These are phyloP conservation scores for Rousettus madagascariensis DNA, from an alignment of 2,797 vertebrate genomes.

Conservation along the genomic window DNA sequence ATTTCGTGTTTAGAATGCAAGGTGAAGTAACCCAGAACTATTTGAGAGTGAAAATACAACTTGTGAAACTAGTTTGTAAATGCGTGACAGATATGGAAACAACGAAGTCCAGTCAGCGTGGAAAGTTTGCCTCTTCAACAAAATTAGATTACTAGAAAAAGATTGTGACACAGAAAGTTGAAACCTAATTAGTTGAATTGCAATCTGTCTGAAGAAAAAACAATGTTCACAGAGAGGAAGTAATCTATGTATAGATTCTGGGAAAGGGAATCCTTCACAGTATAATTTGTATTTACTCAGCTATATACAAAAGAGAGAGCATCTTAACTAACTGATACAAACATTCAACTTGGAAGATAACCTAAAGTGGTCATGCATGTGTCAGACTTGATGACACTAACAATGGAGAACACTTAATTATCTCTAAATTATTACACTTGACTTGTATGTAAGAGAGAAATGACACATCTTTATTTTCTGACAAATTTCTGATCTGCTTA, in stretches of 20 bases:
- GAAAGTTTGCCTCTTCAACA: background rate
- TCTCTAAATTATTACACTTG: background rate
- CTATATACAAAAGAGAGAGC: background rate
- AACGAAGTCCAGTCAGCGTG: background rate
- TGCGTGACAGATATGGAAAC: background rate
- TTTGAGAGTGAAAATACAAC: background rate
- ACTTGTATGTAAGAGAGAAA: background rate
- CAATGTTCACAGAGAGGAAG: background rate
- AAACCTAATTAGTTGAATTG: background rate
- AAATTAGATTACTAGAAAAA: background rate
- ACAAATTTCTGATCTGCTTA: constrained; percentile 2
- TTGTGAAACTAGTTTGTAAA: background rate
- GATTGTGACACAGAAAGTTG: background rate
- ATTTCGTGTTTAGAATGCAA: background rate
- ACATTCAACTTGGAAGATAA: background rate
- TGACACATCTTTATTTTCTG: background rate
- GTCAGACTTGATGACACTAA: background rate
- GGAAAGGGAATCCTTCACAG: background rate
- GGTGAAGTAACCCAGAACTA: background rate
- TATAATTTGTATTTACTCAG: background rate
- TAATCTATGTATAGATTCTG: background rate
- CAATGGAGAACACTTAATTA: background rate
- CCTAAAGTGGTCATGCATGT: background rate
- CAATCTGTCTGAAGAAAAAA: background rate
- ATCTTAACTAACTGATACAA: background rate